These are phyloP conservation scores for Caenorhabditis parvicauda DNA, from an alignment of 2,888 invertebrate genomes.

Conservation along the genomic window DNA sequence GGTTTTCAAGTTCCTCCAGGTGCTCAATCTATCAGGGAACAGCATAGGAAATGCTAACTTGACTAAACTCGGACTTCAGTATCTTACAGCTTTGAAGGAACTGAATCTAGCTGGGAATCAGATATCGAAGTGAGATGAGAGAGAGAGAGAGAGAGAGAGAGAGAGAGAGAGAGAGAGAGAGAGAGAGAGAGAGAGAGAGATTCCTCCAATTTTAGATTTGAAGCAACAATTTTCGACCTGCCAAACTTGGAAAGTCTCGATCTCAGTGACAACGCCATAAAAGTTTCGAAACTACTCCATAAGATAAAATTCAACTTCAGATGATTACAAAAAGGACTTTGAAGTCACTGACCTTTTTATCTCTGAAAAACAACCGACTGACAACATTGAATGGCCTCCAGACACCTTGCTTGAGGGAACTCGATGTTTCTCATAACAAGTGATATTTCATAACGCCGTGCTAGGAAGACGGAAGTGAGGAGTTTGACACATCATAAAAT, in stretches of 20 bases:
- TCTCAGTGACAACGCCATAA: constrained; percentile 42
- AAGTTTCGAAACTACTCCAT: constrained; percentile 7
- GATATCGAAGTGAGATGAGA: too few relatives aligned
- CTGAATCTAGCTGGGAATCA: too few relatives aligned
- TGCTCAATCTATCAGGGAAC: too few relatives aligned
- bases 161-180: too few relatives aligned
- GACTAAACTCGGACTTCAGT: too few relatives aligned
- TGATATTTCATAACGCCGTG: too few relatives aligned
- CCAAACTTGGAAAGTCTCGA: constrained; percentile 33
- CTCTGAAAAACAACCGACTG: constrained; percentile 18
- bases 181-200: background rate
- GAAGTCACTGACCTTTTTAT: constrained; percentile 3
- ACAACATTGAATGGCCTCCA: constrained; percentile 12
- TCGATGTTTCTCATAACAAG: constrained; percentile 20
- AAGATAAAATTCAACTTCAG: background rate
- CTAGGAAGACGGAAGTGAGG: too few relatives aligned
- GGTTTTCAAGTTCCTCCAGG: too few relatives aligned
- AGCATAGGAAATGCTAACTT: too few relatives aligned
- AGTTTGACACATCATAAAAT: too few relatives aligned
- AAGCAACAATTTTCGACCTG: constrained; percentile 35
- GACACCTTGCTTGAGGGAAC: constrained; percentile 9
- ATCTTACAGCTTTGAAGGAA: too few relatives aligned
- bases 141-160: too few relatives aligned
- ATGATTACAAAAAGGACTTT: constrained; percentile 17
- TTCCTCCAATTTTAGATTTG: constrained; percentile 21